These are phyloP conservation scores for Carcharodon carcharias DNA, from an alignment of 2,797 vertebrate genomes.

Conservation along the genomic window DNA sequence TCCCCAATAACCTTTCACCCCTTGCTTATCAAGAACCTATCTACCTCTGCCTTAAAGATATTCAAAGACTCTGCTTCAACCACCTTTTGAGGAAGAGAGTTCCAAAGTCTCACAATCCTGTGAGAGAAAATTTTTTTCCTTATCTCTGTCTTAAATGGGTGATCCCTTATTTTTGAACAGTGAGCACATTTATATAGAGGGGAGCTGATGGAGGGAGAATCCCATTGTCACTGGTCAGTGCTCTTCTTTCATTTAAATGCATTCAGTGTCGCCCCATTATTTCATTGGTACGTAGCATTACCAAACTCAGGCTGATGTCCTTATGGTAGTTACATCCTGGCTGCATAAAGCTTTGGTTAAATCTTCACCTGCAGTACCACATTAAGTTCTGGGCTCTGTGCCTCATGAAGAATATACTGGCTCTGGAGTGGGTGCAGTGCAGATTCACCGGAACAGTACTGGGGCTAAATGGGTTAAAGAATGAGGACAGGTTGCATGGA, in stretches of 20 bases:
- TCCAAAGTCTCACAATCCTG: no score
- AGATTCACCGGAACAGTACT: neutral
- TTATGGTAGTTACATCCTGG: neutral
- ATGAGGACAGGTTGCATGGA: neutral
- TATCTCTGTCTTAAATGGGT: no score
- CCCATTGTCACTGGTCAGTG: neutral
- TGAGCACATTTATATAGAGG: neutral
- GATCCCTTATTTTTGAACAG: no score
- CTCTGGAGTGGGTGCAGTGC: neutral
- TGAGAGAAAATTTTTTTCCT: no score
- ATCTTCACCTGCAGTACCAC: no score
- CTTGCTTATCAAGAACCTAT: no score
- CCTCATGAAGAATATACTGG: neutral
- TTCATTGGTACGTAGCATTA: neutral
- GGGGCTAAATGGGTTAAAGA: neutral
- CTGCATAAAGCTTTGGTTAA: neutral
- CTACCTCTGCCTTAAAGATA: no score
- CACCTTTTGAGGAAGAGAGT: no score
- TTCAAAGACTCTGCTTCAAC: no score
- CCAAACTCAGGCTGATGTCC: neutral
- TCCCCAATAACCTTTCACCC: no score
- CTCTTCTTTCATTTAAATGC: neutral
- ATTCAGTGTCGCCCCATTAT: neutral
- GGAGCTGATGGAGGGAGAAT: neutral
- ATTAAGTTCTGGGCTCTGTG: neutral